Conservation (phyloP, 2,113 vertebrate genomes). For the Archilochus colubris region DNA sequence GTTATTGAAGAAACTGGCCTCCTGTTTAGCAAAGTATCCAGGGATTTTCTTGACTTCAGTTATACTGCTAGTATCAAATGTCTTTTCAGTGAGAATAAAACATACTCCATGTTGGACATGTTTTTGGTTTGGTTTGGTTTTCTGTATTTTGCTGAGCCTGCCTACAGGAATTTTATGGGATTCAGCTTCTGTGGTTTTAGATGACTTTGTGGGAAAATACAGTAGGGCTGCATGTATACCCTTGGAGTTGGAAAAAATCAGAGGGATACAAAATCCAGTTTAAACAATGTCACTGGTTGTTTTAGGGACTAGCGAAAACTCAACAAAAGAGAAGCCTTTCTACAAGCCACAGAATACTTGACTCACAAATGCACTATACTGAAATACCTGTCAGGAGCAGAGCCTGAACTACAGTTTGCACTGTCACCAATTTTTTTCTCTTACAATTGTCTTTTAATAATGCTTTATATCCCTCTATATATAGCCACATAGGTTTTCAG, state of each 20-base stretch:
- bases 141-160: not conserved
- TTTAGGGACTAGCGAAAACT: not conserved
- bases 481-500: not conserved
- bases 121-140: too few relatives aligned
- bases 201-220: not conserved
- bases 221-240: not conserved
- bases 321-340: not conserved
- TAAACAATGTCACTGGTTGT: not conserved
- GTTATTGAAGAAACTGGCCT: not conserved
- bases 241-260: not conserved
- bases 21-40: not conserved
- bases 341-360: not conserved
- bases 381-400: not conserved
- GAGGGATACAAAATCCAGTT: not conserved
- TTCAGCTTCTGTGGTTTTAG: not conserved
- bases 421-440: not conserved
- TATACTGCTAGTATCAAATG: not conserved
- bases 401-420: not conserved
- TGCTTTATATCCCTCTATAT: not conserved
- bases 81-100: not conserved
- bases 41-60: not conserved
- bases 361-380: not conserved
- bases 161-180: not conserved
- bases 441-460: not conserved
- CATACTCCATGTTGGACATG: not conserved